Base-by-base conservation (phyloP, 1,140 invertebrate species). In the Rhopalosiphum padi region DNA sequence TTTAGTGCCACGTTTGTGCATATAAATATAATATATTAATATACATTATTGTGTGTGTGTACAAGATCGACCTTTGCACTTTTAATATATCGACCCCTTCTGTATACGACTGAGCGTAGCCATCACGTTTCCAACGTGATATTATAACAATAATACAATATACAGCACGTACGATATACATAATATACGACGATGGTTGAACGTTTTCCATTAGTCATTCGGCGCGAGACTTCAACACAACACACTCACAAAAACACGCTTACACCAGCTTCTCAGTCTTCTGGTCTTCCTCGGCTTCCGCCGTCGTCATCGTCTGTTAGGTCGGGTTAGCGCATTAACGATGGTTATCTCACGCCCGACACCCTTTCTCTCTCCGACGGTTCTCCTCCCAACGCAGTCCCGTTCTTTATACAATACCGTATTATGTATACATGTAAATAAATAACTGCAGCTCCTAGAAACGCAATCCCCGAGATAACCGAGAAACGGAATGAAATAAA, bases 191-290 rank as follows among this genome's bases (percentile, higher is more conserved):
- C 90, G 90, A 35, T 5, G 23, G 90, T 48, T 91, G 55, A 91
- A 91, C 90, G 55, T 68, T 77, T 91, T 91, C 90, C 90, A 91
- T 91, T 91, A 91, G 55, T 91, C 90, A 91, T 91, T 46, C 55
- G 25, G 41, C n/a, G 18, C 37, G 88, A 90, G 88, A 55, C 48
- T 53, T 90, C 21, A 23, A n/a, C 46, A 68, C 30, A 48, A 48
- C 11, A 48, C 48, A 48, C 48, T 15, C 48, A 68, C 60, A 37
- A 25, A 46, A 4, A 86, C 41, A n/a, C 43, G 8, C 41, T 2
- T 37, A 68, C 60, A 37, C 43, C 9, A n/a, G 30, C n/a, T 77
- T 21, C 22, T 60, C 37, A 43, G n/a, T 23, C 55, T 25, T 35
- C 89, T n/a, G 46, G 48, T 18, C 35, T 35, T 35, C 51, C 51